Percentiles rank a stretch among this genome's conserved stretches.
Conservation (phyloP, 2,888 invertebrate genomes). For the Zelleria hepariella region DNA sequence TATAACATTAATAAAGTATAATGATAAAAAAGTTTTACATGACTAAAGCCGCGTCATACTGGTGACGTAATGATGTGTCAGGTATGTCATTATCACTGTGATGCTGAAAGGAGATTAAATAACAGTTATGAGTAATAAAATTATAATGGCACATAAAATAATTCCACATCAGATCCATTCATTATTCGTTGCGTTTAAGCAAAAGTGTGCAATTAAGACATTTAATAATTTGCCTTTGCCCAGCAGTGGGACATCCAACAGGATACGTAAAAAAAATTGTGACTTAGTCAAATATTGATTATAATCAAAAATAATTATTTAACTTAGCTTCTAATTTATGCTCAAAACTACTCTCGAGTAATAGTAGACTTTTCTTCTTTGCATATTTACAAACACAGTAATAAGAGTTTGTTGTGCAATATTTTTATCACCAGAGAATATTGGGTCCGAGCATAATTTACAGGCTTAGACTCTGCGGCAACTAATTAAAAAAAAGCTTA, state of each 20-base stretch:
- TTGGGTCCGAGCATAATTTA: neutral
- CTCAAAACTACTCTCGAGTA: neutral
- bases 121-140: slow-evolving; percentile 4
- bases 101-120: slow-evolving; percentile 55
- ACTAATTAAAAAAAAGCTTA: neutral
- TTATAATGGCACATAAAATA: slow-evolving; percentile 9
- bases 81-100: slow-evolving; percentile 57
- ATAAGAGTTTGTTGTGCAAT: too few relatives aligned
- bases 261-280: neutral
- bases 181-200: neutral
- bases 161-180: neutral
- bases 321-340: neutral
- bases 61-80: slow-evolving; percentile 54
- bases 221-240: too few relatives aligned
- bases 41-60: slow-evolving; percentile 23
- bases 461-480: neutral
- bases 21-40: neutral
- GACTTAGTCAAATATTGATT: too few relatives aligned
- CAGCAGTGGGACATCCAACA: too few relatives aligned
- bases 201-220: neutral
- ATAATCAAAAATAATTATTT: too few relatives aligned
- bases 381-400: too few relatives aligned
- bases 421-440: too few relatives aligned
- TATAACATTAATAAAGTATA: neutral
- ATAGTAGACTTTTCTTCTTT: too few relatives aligned